Percentiles rank a stretch among this genome's conserved stretches.
Evolutionary conservation across 2,113 vertebrate species (phyloP).

Genomic region (Mobula birostris): DNA sequence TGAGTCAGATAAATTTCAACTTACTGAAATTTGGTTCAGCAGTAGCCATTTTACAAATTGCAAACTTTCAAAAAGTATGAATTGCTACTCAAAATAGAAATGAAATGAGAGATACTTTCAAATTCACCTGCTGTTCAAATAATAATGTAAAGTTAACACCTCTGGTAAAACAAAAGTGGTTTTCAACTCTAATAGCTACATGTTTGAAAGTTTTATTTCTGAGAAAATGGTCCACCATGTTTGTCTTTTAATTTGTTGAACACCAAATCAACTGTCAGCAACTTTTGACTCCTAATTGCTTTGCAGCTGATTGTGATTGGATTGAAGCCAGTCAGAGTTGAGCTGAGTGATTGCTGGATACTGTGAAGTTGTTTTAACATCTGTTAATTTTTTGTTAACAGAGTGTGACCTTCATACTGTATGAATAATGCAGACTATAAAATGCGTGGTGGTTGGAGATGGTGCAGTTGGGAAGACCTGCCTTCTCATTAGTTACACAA

Average conservation of each 20-base stretch:
- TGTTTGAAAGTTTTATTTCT: neutral
- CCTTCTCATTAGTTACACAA: conserved; percentile 87
- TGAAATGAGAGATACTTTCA: neutral
- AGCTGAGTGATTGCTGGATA: no score
- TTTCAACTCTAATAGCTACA: neutral
- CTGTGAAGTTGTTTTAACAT: neutral
- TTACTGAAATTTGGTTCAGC: neutral
- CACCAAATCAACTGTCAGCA: neutral
- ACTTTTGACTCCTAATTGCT: neutral
- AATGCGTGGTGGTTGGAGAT: conserved; percentile 88
- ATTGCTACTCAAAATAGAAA: neutral
- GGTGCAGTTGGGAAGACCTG: conserved; percentile 93
- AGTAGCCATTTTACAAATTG: neutral
- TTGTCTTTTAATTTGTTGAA: neutral
- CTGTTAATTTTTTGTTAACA: neutral
- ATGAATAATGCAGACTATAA: conserved; percentile 89
- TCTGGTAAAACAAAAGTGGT: neutral
- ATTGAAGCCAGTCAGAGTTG: neutral
- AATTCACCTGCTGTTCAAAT: neutral
- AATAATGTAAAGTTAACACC: neutral
- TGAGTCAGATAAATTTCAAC: neutral
- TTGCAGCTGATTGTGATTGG: neutral
- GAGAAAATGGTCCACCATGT: neutral
- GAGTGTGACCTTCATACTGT: neutral
- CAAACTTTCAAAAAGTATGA: neutral